These are phyloP conservation scores for Heliornis fulica DNA, from an alignment of 2,113 vertebrate species.

Conservation along the genomic window DNA sequence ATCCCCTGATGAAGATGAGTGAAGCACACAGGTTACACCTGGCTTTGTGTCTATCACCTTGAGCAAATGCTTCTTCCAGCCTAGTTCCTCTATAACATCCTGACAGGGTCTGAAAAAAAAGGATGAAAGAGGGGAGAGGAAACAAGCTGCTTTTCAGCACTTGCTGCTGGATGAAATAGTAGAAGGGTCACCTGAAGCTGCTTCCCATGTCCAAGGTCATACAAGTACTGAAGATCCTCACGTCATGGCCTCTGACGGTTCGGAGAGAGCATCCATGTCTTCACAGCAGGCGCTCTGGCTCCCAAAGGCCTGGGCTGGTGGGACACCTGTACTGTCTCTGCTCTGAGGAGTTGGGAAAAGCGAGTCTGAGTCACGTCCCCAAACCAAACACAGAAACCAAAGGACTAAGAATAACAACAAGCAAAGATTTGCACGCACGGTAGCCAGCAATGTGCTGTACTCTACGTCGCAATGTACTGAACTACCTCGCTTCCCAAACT, in stretches of 20 bases:
- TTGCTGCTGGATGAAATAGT: background rate
- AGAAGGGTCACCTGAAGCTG: background rate
- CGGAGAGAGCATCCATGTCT: rapidly evolving
- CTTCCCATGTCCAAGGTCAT: background rate
- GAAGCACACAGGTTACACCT: background rate
- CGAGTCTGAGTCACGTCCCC: background rate
- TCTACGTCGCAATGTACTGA: background rate
- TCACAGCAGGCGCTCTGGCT: background rate
- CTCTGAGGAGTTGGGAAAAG: background rate
- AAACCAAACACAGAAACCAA: background rate
- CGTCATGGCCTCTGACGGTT: rapidly evolving
- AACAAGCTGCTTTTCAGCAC: background rate
- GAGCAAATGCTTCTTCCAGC: background rate
- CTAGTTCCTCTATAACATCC: background rate
- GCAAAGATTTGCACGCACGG: background rate
- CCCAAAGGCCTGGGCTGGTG: rapidly evolving
- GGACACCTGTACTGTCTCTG: background rate
- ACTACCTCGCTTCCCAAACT: background rate
- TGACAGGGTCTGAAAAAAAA: background rate
- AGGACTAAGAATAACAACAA: background rate
- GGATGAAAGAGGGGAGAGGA: background rate
- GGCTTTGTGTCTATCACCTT: background rate
- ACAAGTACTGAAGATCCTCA: background rate
- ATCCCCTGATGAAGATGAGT: background rate
- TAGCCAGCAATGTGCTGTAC: background rate